Evolutionary conservation across 2,888 invertebrate genomes (phyloP).

Genomic region (Epinotia ramella): DNA sequence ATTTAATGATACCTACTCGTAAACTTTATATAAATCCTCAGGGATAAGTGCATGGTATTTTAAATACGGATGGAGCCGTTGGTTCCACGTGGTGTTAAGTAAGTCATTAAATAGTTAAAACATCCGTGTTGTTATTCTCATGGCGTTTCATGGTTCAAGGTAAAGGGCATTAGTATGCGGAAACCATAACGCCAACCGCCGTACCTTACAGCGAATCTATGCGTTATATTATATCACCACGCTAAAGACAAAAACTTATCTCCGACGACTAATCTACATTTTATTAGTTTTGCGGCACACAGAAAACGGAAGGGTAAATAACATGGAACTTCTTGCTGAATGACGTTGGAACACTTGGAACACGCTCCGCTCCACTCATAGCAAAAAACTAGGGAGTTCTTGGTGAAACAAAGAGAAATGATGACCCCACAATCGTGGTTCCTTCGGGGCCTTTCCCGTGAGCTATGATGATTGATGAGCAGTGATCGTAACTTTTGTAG

Average conservation of each 20-base stretch:
- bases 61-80: background rate
- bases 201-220: constrained; percentile 66
- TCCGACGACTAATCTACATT: background rate
- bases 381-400: background rate
- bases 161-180: constrained; percentile 75
- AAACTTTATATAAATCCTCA: background rate
- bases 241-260: constrained; percentile 23
- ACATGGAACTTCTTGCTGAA: constrained; percentile 3
- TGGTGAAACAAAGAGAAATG: background rate
- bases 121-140: constrained; percentile 50
- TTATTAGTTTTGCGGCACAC: background rate
- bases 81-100: constrained; percentile 46
- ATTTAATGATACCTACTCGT: too few species aligned
- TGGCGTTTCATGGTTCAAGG: constrained; percentile 62
- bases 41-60: background rate
- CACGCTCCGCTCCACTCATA: background rate
- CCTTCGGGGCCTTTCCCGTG: background rate
- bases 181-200: constrained; percentile 58
- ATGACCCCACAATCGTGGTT: background rate
- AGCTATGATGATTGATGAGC: background rate
- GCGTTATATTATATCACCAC: constrained; percentile 51
- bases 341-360: background rate
- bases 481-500: too few species aligned
- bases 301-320: background rate
- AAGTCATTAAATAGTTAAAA: constrained; percentile 44